Percentiles rank a stretch among this genome's conserved stretches.
These are phyloP conservation scores for Nerophis ophidion DNA, from an alignment of 2,113 vertebrate genomes.

Conservation along the genomic window DNA sequence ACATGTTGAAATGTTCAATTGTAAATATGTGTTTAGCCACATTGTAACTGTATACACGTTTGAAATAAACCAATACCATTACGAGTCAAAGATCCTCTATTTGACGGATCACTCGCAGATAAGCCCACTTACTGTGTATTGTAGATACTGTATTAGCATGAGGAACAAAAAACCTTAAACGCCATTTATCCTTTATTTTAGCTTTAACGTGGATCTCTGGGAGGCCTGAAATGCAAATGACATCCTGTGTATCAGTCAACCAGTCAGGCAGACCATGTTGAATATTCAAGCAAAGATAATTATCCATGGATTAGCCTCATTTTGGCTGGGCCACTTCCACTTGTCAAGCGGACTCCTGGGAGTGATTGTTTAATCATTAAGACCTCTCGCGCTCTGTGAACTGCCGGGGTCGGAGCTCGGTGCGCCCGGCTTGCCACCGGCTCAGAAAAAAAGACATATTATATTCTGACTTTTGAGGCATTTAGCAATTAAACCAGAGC, in stretches of 20 bases:
- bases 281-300: constrained; percentile 63
- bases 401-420: constrained; percentile 14
- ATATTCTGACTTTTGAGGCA: constrained; percentile 3
- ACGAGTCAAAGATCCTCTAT: too few species aligned
- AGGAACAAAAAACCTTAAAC: neutral
- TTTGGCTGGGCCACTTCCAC: constrained; percentile 48
- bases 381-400: constrained; percentile 40
- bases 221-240: constrained; percentile 29
- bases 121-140: too few species aligned
- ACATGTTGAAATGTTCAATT: too few species aligned
- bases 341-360: constrained; percentile 40
- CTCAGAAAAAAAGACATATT: constrained; percentile 7
- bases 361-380: constrained; percentile 45
- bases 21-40: too few species aligned
- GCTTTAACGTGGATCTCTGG: constrained; percentile 15
- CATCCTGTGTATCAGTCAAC: constrained; percentile 7
- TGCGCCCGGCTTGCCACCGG: neutral
- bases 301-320: constrained; percentile 56
- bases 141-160: too few species aligned
- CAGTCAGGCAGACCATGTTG: constrained; percentile 30
- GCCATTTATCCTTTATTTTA: constrained; percentile 8
- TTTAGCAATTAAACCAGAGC: constrained; percentile 23
- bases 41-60: neutral
- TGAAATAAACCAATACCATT: too few species aligned
- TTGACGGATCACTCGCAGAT: too few species aligned